phyloP scores from a whole-genome alignment of 1,140 invertebrate genomes.

The Pseudomyrmex flavicornis region DNA sequence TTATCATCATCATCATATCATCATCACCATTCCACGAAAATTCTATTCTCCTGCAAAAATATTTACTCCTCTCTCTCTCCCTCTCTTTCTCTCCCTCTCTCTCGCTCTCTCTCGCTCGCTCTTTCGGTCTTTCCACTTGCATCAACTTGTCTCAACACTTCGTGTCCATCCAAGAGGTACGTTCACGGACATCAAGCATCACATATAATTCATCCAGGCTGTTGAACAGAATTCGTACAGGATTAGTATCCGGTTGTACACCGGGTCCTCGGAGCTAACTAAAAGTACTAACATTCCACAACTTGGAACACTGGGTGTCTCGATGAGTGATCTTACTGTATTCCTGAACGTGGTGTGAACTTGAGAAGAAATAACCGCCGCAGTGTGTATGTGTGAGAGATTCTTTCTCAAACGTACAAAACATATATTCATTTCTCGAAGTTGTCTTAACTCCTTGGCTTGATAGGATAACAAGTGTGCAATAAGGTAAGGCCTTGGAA shows the following conservation, averaged over 20 bases:
- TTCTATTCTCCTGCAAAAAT: conserved; percentile 51
- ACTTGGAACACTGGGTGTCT: conserved; percentile 9
- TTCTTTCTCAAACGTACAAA: neutral
- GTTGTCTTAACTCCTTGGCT: conserved; percentile 11
- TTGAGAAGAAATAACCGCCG: neutral
- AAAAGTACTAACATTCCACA: conserved; percentile 31
- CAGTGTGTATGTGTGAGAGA: neutral
- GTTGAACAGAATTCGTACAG: conserved; percentile 47
- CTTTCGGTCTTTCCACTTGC: conserved; percentile 45
- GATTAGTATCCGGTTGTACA: conserved; percentile 42
- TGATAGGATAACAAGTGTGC: conserved; percentile 14
- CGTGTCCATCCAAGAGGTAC: conserved; percentile 32
- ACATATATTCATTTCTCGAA: conserved; percentile 3
- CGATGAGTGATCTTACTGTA: conserved; percentile 32
- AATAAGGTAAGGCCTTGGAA: conserved; percentile 39
- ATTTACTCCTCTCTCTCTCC: conserved; percentile 22
- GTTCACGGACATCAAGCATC: conserved; percentile 48
- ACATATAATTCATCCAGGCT: conserved; percentile 66
- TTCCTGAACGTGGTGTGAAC: conserved; percentile 12
- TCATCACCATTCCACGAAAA: conserved; percentile 15
- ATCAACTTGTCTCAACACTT: conserved; percentile 47
- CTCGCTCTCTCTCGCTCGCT: conserved; percentile 29
- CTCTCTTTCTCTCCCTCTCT: conserved; percentile 20
- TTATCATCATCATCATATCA: conserved; percentile 27
- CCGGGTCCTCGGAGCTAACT: conserved; percentile 10